Conservation (phyloP, 2,888 invertebrate species). For the Monoplex corrugatus region DNA sequence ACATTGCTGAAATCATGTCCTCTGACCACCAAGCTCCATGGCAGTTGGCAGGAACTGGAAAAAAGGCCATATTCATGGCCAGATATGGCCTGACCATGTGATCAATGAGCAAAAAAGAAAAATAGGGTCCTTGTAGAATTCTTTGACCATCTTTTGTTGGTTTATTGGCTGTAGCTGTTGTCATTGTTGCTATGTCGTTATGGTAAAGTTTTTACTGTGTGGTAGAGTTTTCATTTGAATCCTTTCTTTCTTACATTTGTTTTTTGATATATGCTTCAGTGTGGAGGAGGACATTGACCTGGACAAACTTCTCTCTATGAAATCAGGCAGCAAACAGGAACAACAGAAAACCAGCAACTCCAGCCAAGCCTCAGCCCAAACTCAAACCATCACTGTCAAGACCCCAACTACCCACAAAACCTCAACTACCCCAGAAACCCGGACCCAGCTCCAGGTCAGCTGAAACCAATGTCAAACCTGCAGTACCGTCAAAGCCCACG, state of each 20-base stretch:
- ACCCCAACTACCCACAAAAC: constrained; percentile 41
- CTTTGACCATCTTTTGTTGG: too few species aligned
- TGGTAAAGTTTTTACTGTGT: too few species aligned
- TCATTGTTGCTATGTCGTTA: too few species aligned
- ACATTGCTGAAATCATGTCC: too few species aligned
- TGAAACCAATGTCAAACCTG: constrained; percentile 42
- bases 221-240: background rate
- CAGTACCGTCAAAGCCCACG: constrained; percentile 45
- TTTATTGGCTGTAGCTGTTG: too few species aligned
- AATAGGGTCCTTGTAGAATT: too few species aligned
- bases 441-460: constrained; percentile 39
- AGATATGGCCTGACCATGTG: too few species aligned
- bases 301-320: constrained; percentile 59
- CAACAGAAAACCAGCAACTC: constrained; percentile 6
- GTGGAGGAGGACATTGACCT: constrained; percentile 70
- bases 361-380: background rate
- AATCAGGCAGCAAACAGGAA: constrained; percentile 41
- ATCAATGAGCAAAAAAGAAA: too few species aligned
- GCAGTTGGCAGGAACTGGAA: too few species aligned
- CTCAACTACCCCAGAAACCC: constrained; percentile 32
- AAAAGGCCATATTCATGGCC: too few species aligned
- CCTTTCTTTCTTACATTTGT: background rate
- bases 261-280: constrained; percentile 52
- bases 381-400: constrained; percentile 36
- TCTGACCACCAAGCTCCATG: too few species aligned